A percentile compares a stretch with the other conserved stretches of the same genome.
phyloP scores from a whole-genome alignment of 2,113 vertebrate genomes.

The Aramus guarauna region DNA sequence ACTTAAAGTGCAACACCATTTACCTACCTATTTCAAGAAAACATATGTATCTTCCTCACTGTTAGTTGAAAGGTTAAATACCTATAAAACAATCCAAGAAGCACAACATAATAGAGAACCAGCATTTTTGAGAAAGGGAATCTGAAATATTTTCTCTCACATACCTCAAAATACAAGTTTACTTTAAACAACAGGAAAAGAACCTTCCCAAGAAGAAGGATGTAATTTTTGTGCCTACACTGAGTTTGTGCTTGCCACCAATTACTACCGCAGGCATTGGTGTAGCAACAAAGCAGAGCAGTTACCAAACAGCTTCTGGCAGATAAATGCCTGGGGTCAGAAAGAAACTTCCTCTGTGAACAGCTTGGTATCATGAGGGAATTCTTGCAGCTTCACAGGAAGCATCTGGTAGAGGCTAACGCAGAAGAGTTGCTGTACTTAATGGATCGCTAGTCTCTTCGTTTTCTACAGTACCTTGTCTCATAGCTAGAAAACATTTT shows the following conservation, averaged over 20 bases:
- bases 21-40: not conserved
- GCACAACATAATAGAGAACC: not conserved
- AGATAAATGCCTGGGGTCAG: not conserved
- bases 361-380: not conserved
- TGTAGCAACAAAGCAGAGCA: not conserved
- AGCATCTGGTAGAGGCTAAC: not conserved
- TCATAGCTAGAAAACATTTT: not conserved
- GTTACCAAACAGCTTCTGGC: conserved; percentile 1
- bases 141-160: not conserved
- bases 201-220: not conserved
- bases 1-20: not conserved
- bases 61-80: not conserved
- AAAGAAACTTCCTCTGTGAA: not conserved
- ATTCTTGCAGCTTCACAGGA: not conserved
- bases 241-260: not conserved
- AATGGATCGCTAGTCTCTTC: not conserved
- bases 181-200: not conserved
- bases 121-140: not conserved
- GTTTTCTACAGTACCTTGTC: not conserved
- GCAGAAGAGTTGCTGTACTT: not conserved
- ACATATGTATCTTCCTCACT: not conserved
- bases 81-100: not conserved
- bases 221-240: not conserved
- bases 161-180: not conserved
- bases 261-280: not conserved